phyloP scores from a whole-genome alignment of 2,888 invertebrate species.

The Malthinus flaveolus region DNA sequence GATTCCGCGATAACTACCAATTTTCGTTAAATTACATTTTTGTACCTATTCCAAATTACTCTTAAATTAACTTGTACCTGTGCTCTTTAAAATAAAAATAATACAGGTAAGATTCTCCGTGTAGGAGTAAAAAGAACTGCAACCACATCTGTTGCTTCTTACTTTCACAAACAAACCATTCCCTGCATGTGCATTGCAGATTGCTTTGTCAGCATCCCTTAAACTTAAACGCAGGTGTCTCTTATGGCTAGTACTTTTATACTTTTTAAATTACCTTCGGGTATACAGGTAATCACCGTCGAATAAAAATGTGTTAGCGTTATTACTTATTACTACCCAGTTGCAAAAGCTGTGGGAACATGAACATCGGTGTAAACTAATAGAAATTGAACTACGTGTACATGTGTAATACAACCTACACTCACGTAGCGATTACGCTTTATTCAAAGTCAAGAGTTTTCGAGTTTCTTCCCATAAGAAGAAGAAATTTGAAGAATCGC shows the following conservation, averaged over 20 bases:
- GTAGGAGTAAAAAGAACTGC: slow-evolving; percentile 42
- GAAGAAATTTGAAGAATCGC: too few relatives aligned
- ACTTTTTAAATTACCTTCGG: too few relatives aligned
- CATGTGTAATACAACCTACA: too few relatives aligned
- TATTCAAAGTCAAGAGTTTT: too few relatives aligned
- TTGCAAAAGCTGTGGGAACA: too few relatives aligned
- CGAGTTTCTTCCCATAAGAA: too few relatives aligned
- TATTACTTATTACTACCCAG: too few relatives aligned
- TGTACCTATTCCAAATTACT: neutral
- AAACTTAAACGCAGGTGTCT: slow-evolving; percentile 41
- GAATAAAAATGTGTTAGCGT: too few relatives aligned
- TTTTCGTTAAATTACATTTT: neutral
- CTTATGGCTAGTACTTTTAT: slow-evolving; percentile 1
- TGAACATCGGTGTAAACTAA: too few relatives aligned
- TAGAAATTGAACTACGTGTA: too few relatives aligned
- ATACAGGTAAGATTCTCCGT: slow-evolving; percentile 39
- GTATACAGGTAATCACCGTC: too few relatives aligned
- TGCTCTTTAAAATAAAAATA: slow-evolving; percentile 34
- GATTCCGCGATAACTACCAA: neutral
- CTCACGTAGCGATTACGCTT: too few relatives aligned
- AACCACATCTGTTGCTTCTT: slow-evolving; percentile 44
- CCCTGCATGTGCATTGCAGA: slow-evolving; percentile 46
- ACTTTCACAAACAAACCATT: slow-evolving; percentile 41
- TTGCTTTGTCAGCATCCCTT: slow-evolving; percentile 34
- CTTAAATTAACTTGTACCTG: slow-evolving; percentile 33